Evolutionary conservation across 2,888 invertebrate genomes (phyloP), one percentile per base, ranked within the genome.

Genomic region (Idaea aversata): DNA sequence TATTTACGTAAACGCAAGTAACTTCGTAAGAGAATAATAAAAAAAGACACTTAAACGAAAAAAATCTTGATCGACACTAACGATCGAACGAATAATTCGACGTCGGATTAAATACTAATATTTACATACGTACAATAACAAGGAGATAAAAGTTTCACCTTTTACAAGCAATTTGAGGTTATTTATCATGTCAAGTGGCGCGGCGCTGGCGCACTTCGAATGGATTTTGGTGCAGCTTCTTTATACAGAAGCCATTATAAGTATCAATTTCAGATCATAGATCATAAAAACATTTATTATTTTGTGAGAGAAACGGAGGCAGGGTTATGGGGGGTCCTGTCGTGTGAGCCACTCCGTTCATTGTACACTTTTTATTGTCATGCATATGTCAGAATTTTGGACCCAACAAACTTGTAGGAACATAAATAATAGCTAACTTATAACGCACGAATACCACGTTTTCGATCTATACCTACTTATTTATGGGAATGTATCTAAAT

Each of bases 181-280:
- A 90, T 93, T 90, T 91, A 92, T 92, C 90, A 90, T 85, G 80
- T 83, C 76, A 75, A 76, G 77, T 74, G 76, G 71, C 74, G 77
- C 75, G 72, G 75, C 75, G 75, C 77, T 73, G 75, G 75, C 79
- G 81, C 80, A 78, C 78, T 71, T 81, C 80, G 79, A 79, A 81
- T 79, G 81, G 82, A 79, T 86, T 88, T 86, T 83, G 86, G 85
- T 87, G 82, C 85, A 88, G 87, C 89, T 89, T 87, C 88, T 88
- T 88, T 89, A 90, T 88, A 92, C 93, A 90, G 93, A 91, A 92
- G 93, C 92, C 87, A 92, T 91, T 89, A 91, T 88, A 90, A 91
- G 92, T 92, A 93, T 93, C 93, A 90, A 87, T 92, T 93, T 91
- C 93, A 89, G 87, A 91, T 92, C 93, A 91, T 93, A 92, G 91